phyloP scores from a whole-genome alignment of 2,888 invertebrate species.

The Pinctada fucata region DNA sequence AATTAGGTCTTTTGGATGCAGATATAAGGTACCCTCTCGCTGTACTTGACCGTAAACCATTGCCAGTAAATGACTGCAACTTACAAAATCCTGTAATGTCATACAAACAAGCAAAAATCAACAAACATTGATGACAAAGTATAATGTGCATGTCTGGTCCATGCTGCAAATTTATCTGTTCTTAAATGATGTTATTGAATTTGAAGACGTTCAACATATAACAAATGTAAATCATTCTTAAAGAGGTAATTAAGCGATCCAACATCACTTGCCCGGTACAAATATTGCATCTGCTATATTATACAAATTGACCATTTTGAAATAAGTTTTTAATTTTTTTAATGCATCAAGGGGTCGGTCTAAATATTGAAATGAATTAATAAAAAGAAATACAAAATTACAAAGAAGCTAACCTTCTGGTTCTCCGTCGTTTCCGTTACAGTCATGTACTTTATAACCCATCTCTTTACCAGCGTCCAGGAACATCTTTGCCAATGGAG shows the following conservation, averaged over 20 bases:
- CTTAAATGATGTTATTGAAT: too few species aligned
- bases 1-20: slow-evolving; percentile 56
- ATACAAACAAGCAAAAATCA: not conserved
- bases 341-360: too few species aligned
- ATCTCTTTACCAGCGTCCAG: slow-evolving; percentile 81
- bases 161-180: too few species aligned
- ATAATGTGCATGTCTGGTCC: too few species aligned
- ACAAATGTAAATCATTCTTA: too few species aligned
- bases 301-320: too few species aligned
- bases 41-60: slow-evolving; percentile 68
- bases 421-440: slow-evolving; percentile 75
- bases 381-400: not conserved
- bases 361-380: not conserved
- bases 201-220: too few species aligned
- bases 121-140: not conserved
- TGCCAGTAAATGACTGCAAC: slow-evolving; percentile 57
- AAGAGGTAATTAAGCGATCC: too few species aligned
- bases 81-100: slow-evolving; percentile 49
- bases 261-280: too few species aligned
- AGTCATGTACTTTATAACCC: slow-evolving; percentile 78
- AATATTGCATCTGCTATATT: too few species aligned
- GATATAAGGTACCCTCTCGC: slow-evolving; percentile 67
- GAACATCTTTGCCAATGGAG: slow-evolving; percentile 57
- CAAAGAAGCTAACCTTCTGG: slow-evolving; percentile 58
- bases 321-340: too few species aligned